Percentiles rank a stretch among this genome's conserved stretches.
These are phyloP conservation scores for Pseudanteris insignis DNA, from an alignment of 2,888 invertebrate genomes.

Conservation along the genomic window DNA sequence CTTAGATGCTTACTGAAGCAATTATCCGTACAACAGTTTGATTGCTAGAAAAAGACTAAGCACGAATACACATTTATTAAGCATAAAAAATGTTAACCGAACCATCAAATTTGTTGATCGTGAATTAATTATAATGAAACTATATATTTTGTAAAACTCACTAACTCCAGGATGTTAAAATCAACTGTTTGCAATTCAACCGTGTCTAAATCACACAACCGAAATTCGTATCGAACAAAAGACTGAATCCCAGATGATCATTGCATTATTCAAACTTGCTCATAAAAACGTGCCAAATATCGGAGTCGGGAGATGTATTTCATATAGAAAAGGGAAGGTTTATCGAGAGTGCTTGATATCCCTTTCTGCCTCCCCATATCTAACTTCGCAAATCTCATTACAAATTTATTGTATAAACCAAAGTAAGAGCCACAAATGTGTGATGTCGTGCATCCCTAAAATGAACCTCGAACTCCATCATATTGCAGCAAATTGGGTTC, in stretches of 20 bases:
- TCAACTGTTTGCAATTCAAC: conserved; percentile 30
- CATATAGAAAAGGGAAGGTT: conserved; percentile 24
- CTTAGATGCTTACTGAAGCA: no score
- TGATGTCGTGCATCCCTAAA: conserved; percentile 15
- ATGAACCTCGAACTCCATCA: conserved; percentile 19
- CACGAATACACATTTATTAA: conserved; percentile 7
- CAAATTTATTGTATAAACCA: conserved; percentile 33
- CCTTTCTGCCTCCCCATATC: conserved; percentile 33
- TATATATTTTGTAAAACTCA: conserved; percentile 6
- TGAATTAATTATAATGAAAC: conserved; percentile 24
- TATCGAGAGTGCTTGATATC: conserved; percentile 28
- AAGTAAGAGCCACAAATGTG: conserved; percentile 35
- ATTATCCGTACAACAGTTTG: conserved; percentile 13
- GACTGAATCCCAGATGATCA: conserved; percentile 32
- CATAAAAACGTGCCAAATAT: conserved; percentile 44
- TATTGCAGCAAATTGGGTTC: conserved; percentile 22
- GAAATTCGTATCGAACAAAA: conserved; percentile 29
- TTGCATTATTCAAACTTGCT: conserved; percentile 39
- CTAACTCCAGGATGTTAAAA: conserved; percentile 24
- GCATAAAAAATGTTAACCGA: no score
- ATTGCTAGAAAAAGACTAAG: conserved; percentile 9
- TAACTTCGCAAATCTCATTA: conserved; percentile 36
- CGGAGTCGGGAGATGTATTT: conserved; percentile 34
- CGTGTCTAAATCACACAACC: conserved; percentile 35
- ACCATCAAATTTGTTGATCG: conserved; percentile 1